Percentiles rank a stretch among this genome's conserved stretches.
Evolutionary conservation across 2,797 vertebrate species (phyloP).

Genomic region (Gymnocypris eckloni): DNA sequence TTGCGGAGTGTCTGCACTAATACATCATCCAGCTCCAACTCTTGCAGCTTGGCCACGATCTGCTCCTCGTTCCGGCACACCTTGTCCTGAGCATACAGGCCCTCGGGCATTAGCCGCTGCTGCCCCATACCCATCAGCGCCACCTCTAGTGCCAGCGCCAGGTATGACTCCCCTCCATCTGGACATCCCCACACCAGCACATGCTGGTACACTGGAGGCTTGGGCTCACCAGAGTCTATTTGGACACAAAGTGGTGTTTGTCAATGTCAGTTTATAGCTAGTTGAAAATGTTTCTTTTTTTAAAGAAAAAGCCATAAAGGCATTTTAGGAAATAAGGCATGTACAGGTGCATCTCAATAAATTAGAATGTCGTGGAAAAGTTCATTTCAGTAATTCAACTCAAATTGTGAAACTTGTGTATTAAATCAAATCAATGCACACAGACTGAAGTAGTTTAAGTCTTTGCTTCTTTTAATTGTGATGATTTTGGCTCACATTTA

Average conservation of each 20-base stretch:
- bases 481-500: too few relatives aligned
- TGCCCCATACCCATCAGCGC: constrained; percentile 98
- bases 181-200: constrained; percentile 85
- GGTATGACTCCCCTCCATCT: constrained; percentile 89
- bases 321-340: not conserved
- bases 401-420: too few relatives aligned
- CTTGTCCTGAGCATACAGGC: constrained; percentile 96
- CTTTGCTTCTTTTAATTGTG: too few relatives aligned
- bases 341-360: too few relatives aligned
- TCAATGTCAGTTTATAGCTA: not conserved
- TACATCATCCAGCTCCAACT: constrained; percentile 90
- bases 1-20: constrained; percentile 93
- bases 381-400: too few relatives aligned
- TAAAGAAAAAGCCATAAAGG: not conserved
- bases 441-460: too few relatives aligned
- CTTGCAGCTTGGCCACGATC: constrained; percentile 91
- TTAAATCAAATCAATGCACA: too few relatives aligned
- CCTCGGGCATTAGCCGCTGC: constrained; percentile 97
- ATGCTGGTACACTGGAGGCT: constrained; percentile 92
- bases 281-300: not conserved
- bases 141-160: constrained; percentile 94
- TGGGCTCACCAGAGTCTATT: constrained; percentile 88
- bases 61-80: constrained; percentile 98
- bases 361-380: too few relatives aligned
- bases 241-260: constrained; percentile 13